Evolutionary conservation across 2,888 invertebrate species (phyloP), one percentile per base, ranked within the genome.

Genomic region (Acronicta aceris): DNA sequence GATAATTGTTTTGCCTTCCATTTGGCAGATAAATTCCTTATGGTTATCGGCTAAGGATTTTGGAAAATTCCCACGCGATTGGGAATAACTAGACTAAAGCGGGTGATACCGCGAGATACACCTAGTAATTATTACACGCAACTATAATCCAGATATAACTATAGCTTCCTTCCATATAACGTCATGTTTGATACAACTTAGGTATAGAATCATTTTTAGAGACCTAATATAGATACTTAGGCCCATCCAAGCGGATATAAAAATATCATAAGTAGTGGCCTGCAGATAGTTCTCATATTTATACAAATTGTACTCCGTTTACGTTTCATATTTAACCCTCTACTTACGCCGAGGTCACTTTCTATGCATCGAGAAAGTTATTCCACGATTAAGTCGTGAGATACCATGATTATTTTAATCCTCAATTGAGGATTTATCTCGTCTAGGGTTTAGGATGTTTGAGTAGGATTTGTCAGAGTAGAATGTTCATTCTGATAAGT

Each of bases 281-380:
- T 17, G 27, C 21, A 15, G 48, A 27, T 30, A 41, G 13, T 71
- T 77, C 54, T 56, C 49, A 59, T 50, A 74, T 60, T 51, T 65
- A 55, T 69, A 73, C 57, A 62, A 63, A 73, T 58, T 66, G 76
- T 48, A 59, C 46, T 15, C 43, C 46, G 79, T 73, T 76, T 76
- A 65, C 56, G 59, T 78, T 71, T 77, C 56, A 79, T 74, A 77
- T 79, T 78, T 67, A 74, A 78, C 69, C 79, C 78, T 76, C 78
- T 71, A 64, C 77, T 78, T 68, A 71, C 66, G 53, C 64, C 49
- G 78, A 74, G 79, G 79, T 76, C 79, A 71, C 77, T 78, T 78
- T 78, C 77, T 78, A 79, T 69, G 63, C 79, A 76, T 65, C 61
- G 71, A 69, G 74, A 71, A 79, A 79, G 76, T 78, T 42, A 59